These are phyloP conservation scores for Whitmania pigra DNA, from an alignment of 1,140 invertebrate genomes.

Conservation along the genomic window DNA sequence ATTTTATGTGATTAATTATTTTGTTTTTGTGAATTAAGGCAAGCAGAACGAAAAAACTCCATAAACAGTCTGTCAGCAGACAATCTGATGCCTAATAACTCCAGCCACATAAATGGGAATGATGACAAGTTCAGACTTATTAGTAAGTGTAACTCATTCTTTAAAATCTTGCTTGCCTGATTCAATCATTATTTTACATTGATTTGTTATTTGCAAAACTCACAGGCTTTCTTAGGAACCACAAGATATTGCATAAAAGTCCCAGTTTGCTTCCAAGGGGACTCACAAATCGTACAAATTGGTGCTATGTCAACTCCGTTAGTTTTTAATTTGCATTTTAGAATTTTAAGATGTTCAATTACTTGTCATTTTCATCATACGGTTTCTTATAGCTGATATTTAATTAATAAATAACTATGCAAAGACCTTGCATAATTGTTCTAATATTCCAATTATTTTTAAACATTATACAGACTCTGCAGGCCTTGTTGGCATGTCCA, in stretches of 20 bases:
- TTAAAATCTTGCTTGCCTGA: neutral
- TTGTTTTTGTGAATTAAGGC: too few relatives aligned
- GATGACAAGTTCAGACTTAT: too few relatives aligned
- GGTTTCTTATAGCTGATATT: conserved; percentile 44
- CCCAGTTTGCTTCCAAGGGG: conserved; percentile 60
- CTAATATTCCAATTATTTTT: neutral
- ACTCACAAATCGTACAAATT: conserved; percentile 77
- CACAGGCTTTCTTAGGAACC: conserved; percentile 26
- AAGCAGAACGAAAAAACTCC: too few relatives aligned
- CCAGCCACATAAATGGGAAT: too few relatives aligned
- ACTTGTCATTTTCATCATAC: neutral
- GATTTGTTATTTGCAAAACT: neutral
- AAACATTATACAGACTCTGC: conserved; percentile 33
- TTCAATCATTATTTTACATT: neutral
- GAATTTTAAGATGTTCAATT: neutral
- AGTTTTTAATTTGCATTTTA: neutral
- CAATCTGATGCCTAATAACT: too few relatives aligned
- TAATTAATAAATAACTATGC: conserved; percentile 35
- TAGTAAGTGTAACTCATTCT: neutral
- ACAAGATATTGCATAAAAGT: conserved; percentile 27
- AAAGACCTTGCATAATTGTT: neutral
- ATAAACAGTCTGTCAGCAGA: too few relatives aligned
- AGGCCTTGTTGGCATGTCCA: conserved; percentile 73
- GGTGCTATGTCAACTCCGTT: conserved; percentile 82
- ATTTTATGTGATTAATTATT: too few relatives aligned